phyloP scores from a whole-genome alignment of 1,140 invertebrate species.

The Diabrotica virgifera region DNA sequence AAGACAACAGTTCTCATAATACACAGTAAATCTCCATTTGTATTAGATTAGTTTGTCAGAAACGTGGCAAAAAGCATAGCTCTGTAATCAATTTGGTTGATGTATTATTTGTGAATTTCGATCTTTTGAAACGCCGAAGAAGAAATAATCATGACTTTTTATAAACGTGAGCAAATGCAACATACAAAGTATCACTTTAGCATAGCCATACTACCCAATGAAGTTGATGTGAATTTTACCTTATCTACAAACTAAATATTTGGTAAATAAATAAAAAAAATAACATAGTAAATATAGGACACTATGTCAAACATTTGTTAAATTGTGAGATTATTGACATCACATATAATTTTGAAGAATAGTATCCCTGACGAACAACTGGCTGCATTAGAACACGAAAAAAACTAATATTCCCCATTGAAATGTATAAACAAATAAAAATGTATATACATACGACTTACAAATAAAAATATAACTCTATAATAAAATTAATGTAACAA shows the following conservation, averaged over 20 bases:
- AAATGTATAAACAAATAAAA: slow-evolving; percentile 16
- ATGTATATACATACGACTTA: slow-evolving; percentile 25
- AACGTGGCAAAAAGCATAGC: no score
- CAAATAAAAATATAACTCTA: slow-evolving; percentile 34
- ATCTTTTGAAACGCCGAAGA: slow-evolving; percentile 3
- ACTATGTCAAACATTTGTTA: slow-evolving; percentile 37
- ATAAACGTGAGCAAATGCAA: slow-evolving; percentile 43
- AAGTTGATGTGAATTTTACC: slow-evolving; percentile 26
- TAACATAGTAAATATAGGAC: slow-evolving; percentile 35
- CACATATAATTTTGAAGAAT: slow-evolving; percentile 49
- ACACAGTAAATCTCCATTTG: no score
- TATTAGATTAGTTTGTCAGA: no score
- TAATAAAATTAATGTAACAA: slow-evolving; percentile 27
- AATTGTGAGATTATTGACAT: slow-evolving; percentile 48
- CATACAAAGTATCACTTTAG: slow-evolving; percentile 35
- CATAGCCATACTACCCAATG: slow-evolving; percentile 32
- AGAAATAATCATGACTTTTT: slow-evolving; percentile 1
- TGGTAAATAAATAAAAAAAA: slow-evolving; percentile 39
- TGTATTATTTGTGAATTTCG: not conserved
- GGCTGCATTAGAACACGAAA: slow-evolving; percentile 21
- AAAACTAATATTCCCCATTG: not conserved
- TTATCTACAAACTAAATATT: slow-evolving; percentile 36
- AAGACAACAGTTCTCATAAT: no score
- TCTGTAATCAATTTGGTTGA: no score
- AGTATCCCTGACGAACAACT: slow-evolving; percentile 30